These are phyloP conservation scores for Scelioninae gen. 1 DNA, from an alignment of 2,888 invertebrate genomes.

Conservation along the genomic window DNA sequence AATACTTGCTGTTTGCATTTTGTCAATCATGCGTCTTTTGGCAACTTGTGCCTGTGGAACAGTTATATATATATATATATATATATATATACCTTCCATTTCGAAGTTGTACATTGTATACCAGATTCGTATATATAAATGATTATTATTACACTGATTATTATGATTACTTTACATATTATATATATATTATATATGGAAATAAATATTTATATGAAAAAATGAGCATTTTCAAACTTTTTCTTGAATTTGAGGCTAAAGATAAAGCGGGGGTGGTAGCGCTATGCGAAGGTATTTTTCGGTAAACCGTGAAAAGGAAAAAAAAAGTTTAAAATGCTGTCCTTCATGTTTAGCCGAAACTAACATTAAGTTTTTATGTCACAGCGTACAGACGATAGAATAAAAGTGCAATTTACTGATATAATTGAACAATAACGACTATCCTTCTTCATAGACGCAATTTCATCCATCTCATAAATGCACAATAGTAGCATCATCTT, in stretches of 20 bases:
- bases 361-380: too few relatives aligned
- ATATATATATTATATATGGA: constrained; percentile 64
- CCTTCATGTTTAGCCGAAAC: constrained; percentile 50
- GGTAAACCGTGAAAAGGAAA: too few relatives aligned
- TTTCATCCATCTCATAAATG: constrained; percentile 81
- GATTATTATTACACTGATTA: constrained; percentile 56
- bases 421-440: constrained; percentile 35
- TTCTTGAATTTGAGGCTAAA: constrained; percentile 68
- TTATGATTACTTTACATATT: constrained; percentile 71
- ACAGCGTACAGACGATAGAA: constrained; percentile 5
- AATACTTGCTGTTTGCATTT: constrained; percentile 75
- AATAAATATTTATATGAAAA: constrained; percentile 79
- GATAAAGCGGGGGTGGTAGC: constrained; percentile 80
- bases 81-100: too few relatives aligned
- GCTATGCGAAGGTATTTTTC: constrained; percentile 78
- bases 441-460: constrained; percentile 78
- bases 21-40: constrained; percentile 78
- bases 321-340: too few relatives aligned
- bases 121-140: constrained; percentile 66
- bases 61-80: constrained; percentile 76
- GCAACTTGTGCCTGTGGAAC: constrained; percentile 85
- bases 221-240: constrained; percentile 64
- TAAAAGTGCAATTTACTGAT: constrained; percentile 16
- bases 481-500: constrained; percentile 79
- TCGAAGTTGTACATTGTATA: constrained; percentile 74